phyloP scores from a whole-genome alignment of 2,113 vertebrate genomes.

The Corythaeola cristata region DNA sequence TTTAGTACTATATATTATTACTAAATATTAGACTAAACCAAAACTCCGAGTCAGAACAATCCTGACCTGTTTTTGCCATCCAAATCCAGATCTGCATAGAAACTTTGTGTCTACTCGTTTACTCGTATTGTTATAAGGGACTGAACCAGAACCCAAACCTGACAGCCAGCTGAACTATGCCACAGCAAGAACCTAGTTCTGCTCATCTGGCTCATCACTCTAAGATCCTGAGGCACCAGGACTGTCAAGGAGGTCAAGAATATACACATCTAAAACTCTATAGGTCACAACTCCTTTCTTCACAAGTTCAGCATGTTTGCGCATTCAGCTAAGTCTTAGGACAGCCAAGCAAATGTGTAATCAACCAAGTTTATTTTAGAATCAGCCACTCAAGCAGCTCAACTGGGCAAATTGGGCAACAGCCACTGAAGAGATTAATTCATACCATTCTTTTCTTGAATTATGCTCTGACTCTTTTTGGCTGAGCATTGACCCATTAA shows the following conservation, averaged over 20 bases:
- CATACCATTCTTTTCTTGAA: background rate
- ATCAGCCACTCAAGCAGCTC: constrained; percentile 41
- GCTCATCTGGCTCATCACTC: background rate
- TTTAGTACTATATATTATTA: background rate
- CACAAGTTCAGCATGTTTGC: background rate
- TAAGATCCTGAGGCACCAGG: background rate
- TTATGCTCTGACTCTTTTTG: constrained; percentile 68
- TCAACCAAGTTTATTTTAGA: constrained; percentile 50
- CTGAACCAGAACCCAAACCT: constrained; percentile 39
- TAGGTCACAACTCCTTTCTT: background rate
- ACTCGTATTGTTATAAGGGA: background rate
- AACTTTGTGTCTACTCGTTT: background rate
- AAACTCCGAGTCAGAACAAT: background rate
- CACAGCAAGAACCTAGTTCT: background rate
- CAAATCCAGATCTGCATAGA: background rate
- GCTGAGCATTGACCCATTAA: constrained; percentile 58
- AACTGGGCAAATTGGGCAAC: constrained; percentile 60
- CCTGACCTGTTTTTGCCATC: background rate
- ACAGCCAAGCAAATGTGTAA: constrained; percentile 48
- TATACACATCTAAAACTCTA: background rate
- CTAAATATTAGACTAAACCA: background rate
- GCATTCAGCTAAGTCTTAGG: background rate
- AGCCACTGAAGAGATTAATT: constrained; percentile 11
- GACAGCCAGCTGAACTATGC: background rate
- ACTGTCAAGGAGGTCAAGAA: background rate